Conservation (phyloP, 2,113 vertebrate species). For the Hypanus sabinus region DNA sequence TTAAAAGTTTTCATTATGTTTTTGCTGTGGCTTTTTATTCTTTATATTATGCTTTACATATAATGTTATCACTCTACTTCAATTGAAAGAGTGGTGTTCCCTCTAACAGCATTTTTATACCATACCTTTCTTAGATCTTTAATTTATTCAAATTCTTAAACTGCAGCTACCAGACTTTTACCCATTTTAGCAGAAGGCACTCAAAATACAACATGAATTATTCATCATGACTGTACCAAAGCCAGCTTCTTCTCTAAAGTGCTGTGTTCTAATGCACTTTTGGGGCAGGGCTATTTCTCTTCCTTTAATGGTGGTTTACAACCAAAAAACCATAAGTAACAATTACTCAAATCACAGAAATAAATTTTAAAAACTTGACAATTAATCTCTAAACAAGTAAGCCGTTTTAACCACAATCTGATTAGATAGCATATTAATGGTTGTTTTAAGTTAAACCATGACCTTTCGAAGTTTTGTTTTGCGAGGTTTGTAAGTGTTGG, state of each 20-base stretch:
- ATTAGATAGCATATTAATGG: not conserved
- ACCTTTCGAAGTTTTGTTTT: not conserved
- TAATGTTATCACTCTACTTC: not conserved
- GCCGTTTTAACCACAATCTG: not conserved
- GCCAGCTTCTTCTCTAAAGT: constrained; percentile 32
- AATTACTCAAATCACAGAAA: constrained; percentile 16
- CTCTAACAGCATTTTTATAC: constrained; percentile 10
- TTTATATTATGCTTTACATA: not conserved
- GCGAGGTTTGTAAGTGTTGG: too few relatives aligned
- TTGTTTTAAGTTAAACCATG: not conserved
- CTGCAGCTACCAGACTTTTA: constrained; percentile 16
- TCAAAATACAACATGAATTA: constrained; percentile 37
- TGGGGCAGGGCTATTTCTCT: constrained; percentile 19
- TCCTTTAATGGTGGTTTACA: constrained; percentile 13
- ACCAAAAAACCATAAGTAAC: constrained; percentile 21
- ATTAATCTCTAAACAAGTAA: constrained; percentile 23
- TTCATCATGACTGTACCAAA: constrained; percentile 23
- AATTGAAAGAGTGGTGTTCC: not conserved
- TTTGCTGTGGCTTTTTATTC: not conserved
- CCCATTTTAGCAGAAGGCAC: constrained; percentile 37
- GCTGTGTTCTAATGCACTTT: constrained; percentile 26
- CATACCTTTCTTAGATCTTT: constrained; percentile 8
- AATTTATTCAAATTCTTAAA: constrained; percentile 37
- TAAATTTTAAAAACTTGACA: constrained; percentile 12
- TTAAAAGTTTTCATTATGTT: not conserved